Evolutionary conservation across 2,888 invertebrate species (phyloP).

Genomic region (Trilocha varians): DNA sequence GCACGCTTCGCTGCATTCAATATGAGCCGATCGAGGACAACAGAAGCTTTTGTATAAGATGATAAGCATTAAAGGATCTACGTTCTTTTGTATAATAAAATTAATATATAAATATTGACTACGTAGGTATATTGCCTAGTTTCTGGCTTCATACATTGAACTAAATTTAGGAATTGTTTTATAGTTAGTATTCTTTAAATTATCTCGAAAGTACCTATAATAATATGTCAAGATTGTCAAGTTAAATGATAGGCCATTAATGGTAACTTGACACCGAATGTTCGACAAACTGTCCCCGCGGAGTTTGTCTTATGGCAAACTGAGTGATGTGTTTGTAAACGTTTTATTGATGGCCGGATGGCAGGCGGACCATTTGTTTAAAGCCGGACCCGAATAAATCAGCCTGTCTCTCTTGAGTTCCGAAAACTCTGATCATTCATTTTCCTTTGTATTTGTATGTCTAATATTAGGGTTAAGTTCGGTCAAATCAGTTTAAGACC

Average conservation of each 20-base stretch:
- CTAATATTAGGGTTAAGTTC: background rate
- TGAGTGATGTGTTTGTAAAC: conserved; percentile 42
- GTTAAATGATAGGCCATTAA: background rate
- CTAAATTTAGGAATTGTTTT: no score
- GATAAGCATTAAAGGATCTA: conserved; percentile 36
- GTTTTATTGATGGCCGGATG: conserved; percentile 49
- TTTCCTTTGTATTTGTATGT: conserved; percentile 11
- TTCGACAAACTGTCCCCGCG: conserved; percentile 2
- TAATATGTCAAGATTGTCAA: no score
- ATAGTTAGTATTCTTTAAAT: no score
- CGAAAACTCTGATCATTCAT: conserved; percentile 50
- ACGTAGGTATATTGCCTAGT: no score
- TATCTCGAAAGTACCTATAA: no score
- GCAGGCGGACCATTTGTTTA: conserved; percentile 39
- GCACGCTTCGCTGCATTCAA: conserved; percentile 50
- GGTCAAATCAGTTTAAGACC: no score
- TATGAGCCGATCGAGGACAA: conserved; percentile 43
- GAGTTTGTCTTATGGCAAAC: conserved; percentile 24
- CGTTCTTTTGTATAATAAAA: no score
- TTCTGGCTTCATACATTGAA: no score
- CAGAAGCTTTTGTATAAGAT: conserved; percentile 34
- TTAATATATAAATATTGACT: no score
- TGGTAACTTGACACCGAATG: background rate
- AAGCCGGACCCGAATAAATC: conserved; percentile 49
- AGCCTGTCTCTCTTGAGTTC: conserved; percentile 27